Evolutionary conservation across 2,888 invertebrate species (phyloP).

Genomic region (Zeuzera pyrina): DNA sequence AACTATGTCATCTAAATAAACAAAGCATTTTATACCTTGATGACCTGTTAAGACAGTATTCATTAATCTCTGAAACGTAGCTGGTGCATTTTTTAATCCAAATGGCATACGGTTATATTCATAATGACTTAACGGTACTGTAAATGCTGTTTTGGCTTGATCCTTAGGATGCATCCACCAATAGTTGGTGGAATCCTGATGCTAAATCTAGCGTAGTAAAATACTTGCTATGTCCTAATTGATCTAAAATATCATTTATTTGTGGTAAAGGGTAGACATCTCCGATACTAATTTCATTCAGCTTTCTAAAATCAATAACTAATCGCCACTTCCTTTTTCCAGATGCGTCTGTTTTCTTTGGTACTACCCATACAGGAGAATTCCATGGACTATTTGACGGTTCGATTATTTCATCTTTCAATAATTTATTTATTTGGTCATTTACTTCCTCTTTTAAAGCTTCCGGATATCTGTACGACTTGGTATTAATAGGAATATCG

Average conservation of each 20-base stretch:
- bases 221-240: slow-evolving; percentile 15
- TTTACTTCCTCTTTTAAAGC: background rate
- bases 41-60: slow-evolving; percentile 21
- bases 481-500: slow-evolving; percentile 1
- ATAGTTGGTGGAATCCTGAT: slow-evolving; percentile 15
- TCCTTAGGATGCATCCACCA: slow-evolving; percentile 3
- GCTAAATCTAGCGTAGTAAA: slow-evolving; percentile 18
- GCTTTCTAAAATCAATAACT: slow-evolving; percentile 11
- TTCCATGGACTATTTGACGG: slow-evolving; percentile 19
- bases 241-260: slow-evolving; percentile 16
- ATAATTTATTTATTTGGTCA: slow-evolving; percentile 10
- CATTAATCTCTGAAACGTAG: slow-evolving; percentile 31
- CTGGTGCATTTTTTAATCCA: slow-evolving; percentile 25
- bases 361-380: slow-evolving; percentile 18
- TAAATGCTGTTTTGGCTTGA: slow-evolving; percentile 2
- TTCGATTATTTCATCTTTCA: slow-evolving; percentile 17
- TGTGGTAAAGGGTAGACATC: slow-evolving; percentile 16
- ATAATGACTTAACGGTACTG: slow-evolving; percentile 18
- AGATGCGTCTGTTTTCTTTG: slow-evolving; percentile 15
- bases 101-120: slow-evolving; percentile 28
- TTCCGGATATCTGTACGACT: background rate
- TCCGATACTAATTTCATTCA: slow-evolving; percentile 14
- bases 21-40: slow-evolving; percentile 9
- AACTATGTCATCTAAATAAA: slow-evolving; percentile 10
- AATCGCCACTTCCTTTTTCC: slow-evolving; percentile 10